Base-by-base conservation (phyloP, 2,888 invertebrate species). In the Lepidonotus clava region DNA sequence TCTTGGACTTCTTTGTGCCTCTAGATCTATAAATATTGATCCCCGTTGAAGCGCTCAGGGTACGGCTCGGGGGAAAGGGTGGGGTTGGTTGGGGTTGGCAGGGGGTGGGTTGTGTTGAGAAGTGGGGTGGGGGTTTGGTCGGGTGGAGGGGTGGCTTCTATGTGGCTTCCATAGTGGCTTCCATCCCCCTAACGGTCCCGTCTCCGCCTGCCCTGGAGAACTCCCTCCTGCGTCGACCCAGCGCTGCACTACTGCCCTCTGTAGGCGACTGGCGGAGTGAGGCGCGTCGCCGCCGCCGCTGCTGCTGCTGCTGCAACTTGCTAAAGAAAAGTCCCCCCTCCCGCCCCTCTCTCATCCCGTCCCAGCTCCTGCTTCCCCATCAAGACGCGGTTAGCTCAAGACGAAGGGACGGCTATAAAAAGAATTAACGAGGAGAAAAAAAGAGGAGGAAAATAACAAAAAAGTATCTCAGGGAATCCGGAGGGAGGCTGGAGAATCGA, bases 21-120 rank as follows among this genome's bases (percentile, higher is more conserved):
- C 76, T 80, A 80, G 80, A 80, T 41, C 80, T 80, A 80, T 46
- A 80, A 41, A 80, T 80, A 80, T 80, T 46, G 80, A 80, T 80
- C 80, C 21, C 14, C 18, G 36, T 2, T 11, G 34, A 14, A 18
- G 71, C 38, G 71, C 38, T 38, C 21, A 14, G 38, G 36, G 14
- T 38, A 11, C 71, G 8, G n/a, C 80, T 28, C 71, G 8, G 36
- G 36, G n/a, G 6, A 4, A 5, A 6, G 46, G 8, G 6, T 34
- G 38, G 36, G 34, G 18, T 38, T 2, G 76, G 76, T 11, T 34
- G 76, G 36, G 34, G 51, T 14, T 11, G 14, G 80, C 80, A 46
- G 51, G 1, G 34, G 46, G 80, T 46, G 80, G 28, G n/a, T 24
- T 6, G 38, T n/a, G n/a, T n/a, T n/a, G n/a, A n/a, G n/a, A n/a